Evolutionary conservation across 1,140 invertebrate genomes (phyloP).

Genomic region (Zaprionus inermis): DNA sequence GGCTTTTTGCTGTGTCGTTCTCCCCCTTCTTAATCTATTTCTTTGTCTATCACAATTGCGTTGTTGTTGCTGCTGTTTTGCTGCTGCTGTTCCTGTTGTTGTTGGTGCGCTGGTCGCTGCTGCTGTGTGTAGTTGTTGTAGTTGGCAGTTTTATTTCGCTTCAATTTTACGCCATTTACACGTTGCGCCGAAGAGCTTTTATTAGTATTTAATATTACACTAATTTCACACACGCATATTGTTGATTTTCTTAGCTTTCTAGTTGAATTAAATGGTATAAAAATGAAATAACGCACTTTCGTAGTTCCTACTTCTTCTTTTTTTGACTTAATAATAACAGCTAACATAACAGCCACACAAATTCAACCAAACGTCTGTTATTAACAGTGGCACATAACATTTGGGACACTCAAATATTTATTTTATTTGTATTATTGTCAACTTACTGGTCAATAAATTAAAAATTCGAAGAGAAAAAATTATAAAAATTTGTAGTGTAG

Average conservation of each 20-base stretch:
- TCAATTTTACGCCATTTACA: slow-evolving; percentile 69
- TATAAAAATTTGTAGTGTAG: not conserved
- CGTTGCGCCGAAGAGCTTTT: slow-evolving; percentile 39
- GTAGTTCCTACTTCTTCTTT: slow-evolving; percentile 59
- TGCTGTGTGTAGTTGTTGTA: slow-evolving; percentile 57
- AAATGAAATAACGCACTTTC: slow-evolving; percentile 81
- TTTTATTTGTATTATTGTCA: not conserved
- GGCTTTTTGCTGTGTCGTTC: slow-evolving; percentile 53
- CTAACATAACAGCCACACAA: slow-evolving; percentile 21
- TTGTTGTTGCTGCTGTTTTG: slow-evolving; percentile 73
- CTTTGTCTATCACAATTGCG: slow-evolving; percentile 83
- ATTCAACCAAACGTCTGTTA: slow-evolving; percentile 23
- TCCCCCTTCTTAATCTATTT: slow-evolving; percentile 75
- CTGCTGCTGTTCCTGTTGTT: slow-evolving; percentile 55
- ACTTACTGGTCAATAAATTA: not conserved
- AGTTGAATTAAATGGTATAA: slow-evolving; percentile 75
- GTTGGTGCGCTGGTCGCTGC: slow-evolving; percentile 52
- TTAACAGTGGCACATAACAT: slow-evolving; percentile 21
- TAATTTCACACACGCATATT: slow-evolving; percentile 72
- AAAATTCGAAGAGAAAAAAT: not conserved
- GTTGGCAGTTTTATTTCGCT: slow-evolving; percentile 70
- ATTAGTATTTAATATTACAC: slow-evolving; percentile 48
- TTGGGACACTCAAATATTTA: not conserved
- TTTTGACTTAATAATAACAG: slow-evolving; percentile 65
- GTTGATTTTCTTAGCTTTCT: slow-evolving; percentile 70